phyloP scores from a whole-genome alignment of 2,888 invertebrate species.

The Drosophila pullipes region DNA sequence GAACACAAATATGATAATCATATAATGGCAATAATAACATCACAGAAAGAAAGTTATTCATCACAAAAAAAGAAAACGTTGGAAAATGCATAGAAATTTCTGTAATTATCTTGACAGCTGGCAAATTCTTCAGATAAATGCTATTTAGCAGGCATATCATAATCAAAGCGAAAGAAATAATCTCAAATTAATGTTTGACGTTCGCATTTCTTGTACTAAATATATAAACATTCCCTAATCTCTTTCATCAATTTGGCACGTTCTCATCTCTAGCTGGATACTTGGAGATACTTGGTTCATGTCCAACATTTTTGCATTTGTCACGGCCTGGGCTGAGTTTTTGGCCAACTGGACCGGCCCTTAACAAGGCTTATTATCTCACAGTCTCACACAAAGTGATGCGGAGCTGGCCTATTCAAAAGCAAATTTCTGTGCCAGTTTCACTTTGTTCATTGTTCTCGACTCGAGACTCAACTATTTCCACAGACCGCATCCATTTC shows the following conservation, averaged over 20 bases:
- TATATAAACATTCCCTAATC: not conserved
- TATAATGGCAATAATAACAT: not conserved
- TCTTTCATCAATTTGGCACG: constrained; percentile 17
- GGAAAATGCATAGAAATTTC: not conserved
- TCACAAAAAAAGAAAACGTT: not conserved
- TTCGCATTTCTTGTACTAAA: constrained; percentile 1
- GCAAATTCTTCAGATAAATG: not conserved
- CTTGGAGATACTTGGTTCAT: constrained; percentile 9
- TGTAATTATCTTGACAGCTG: not conserved
- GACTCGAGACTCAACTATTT: constrained; percentile 34
- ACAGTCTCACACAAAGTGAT: constrained; percentile 15
- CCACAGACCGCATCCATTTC: not conserved
- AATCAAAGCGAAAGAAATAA: not conserved
- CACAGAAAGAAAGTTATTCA: not conserved
- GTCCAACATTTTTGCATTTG: constrained; percentile 33
- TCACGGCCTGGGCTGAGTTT: constrained; percentile 13
- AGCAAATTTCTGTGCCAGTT: constrained; percentile 64
- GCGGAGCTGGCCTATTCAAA: constrained; percentile 29
- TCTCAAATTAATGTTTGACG: not conserved
- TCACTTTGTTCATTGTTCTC: constrained; percentile 65
- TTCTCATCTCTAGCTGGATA: constrained; percentile 36
- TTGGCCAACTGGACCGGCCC: constrained; percentile 39
- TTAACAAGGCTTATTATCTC: constrained; percentile 59
- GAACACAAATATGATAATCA: not conserved
- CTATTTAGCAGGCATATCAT: not conserved